Base-by-base conservation (phyloP, 92 coral and sea anemone genomes). In the Virgularia gustaviana region DNA sequence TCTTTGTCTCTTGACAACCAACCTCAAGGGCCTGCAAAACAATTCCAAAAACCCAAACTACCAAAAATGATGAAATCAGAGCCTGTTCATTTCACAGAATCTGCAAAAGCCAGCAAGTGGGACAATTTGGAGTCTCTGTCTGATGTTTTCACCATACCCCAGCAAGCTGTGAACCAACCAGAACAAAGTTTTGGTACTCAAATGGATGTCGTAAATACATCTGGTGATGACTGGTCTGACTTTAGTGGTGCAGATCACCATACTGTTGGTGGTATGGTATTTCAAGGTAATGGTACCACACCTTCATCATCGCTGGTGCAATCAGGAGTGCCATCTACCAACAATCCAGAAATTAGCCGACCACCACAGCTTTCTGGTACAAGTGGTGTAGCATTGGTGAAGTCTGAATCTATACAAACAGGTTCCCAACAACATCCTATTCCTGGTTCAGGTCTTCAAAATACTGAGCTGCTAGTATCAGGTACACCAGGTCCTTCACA, bases 211-310 rank as follows among this genome's bases (percentile, higher is more conserved):
- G 51, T 54, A 23, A 41, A 6, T 0, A 23, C 13, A 36, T 25
- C 2, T 20, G 23, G 60, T 30, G 75, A 68, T 68, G 75, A 68
- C 54, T 68, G 75, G 75, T 68, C 75, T 9, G 75, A 68, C 35
- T 68, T 68, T 35, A 68, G 75, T 47, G 41, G 60, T 28, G 61
- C 75, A 12, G 58, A 52, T 52, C 7, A 47, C 0, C n/a, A n/a
- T n/a, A n/a, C n/a, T n/a, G n/a, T n/a, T n/a, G 16, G 36, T 20
- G 62, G 36, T 16, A 34, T 31, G 49, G 28, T 68, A 24, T 68
- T 49, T 29, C 61, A 15, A 68, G 61, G 22, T n/a, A n/a, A n/a
- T n/a, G n/a, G n/a, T n/a, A n/a, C n/a, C n/a, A n/a, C n/a, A n/a
- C n/a, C n/a, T n/a, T n/a, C n/a, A n/a, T n/a, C n/a, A n/a, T n/a